Evolutionary conservation across 1,140 invertebrate species (phyloP).

Genomic region (Megalopta genalis): DNA sequence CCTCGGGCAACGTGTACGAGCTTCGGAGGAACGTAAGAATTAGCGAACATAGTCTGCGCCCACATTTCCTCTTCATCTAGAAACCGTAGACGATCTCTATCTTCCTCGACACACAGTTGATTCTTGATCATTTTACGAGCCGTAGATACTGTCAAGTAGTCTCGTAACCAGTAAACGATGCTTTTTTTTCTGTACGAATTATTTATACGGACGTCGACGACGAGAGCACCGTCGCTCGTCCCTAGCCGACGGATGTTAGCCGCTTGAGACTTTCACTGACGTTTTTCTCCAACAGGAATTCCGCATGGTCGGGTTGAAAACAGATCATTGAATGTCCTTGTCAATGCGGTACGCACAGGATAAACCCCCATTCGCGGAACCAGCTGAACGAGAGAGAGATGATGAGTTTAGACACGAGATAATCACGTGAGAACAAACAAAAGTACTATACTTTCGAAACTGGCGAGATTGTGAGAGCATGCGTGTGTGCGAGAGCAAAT

Average conservation of each 20-base stretch:
- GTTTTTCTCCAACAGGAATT: constrained; percentile 44
- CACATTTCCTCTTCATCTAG: neutral
- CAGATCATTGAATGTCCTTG: constrained; percentile 51
- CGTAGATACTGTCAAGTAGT: neutral
- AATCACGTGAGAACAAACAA: constrained; percentile 47
- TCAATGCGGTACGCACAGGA: constrained; percentile 50
- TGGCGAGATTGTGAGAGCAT: constrained; percentile 40
- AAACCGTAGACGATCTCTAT: neutral
- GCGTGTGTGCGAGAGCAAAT: neutral
- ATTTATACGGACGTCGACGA: neutral
- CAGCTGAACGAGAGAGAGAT: constrained; percentile 56
- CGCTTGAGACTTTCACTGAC: constrained; percentile 29
- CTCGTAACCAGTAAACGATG: constrained; percentile 19
- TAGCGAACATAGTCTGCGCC: neutral
- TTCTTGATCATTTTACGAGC: constrained; percentile 21
- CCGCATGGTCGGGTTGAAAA: constrained; percentile 39
- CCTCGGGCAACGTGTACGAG: neutral
- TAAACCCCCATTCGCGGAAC: constrained; percentile 60
- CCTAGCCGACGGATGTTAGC: neutral
- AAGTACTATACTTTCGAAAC: constrained; percentile 23
- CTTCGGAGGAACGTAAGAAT: neutral
- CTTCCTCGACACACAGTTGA: neutral
- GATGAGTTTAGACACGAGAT: constrained; percentile 37
- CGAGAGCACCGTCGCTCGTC: neutral
- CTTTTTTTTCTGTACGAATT: constrained; percentile 18